A percentile compares a stretch with the other conserved stretches of the same genome.
Conservation (phyloP, 1,140 invertebrate species). For the Nasonia giraulti region DNA sequence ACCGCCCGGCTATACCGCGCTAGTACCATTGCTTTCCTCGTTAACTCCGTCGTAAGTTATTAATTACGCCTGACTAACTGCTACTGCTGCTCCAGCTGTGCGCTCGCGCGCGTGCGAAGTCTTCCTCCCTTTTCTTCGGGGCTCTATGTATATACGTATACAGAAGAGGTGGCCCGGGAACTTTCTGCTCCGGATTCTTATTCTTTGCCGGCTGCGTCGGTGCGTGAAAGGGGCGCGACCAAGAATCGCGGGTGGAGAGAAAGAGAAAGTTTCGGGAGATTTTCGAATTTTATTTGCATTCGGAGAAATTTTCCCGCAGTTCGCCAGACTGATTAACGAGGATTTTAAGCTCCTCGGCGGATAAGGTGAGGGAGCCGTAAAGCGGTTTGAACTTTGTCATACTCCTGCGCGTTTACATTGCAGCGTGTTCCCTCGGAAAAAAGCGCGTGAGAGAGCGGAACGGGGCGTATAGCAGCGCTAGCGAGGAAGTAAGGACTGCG, state of each 20-base stretch:
- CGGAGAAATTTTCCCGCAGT: neutral
- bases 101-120: constrained; percentile 3
- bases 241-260: neutral
- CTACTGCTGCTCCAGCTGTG: constrained; percentile 65
- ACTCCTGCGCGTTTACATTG: neutral
- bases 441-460: constrained; percentile 21
- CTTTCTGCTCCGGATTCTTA: constrained; percentile 32
- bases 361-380: neutral
- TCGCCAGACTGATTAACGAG: neutral
- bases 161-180: neutral
- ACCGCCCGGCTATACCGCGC: constrained; percentile 38
- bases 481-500: neutral
- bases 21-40: constrained; percentile 63
- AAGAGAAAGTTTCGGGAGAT: neutral
- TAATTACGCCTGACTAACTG: constrained; percentile 69
- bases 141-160: no score
- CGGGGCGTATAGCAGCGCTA: neutral
- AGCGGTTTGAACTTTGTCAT: neutral
- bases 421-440: neutral
- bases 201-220: neutral
- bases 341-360: neutral
- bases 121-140: constrained; percentile 6
- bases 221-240: neutral
- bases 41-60: constrained; percentile 68
- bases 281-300: neutral